phyloP scores from a whole-genome alignment of 1,140 invertebrate genomes.

The Conus betulinus region DNA sequence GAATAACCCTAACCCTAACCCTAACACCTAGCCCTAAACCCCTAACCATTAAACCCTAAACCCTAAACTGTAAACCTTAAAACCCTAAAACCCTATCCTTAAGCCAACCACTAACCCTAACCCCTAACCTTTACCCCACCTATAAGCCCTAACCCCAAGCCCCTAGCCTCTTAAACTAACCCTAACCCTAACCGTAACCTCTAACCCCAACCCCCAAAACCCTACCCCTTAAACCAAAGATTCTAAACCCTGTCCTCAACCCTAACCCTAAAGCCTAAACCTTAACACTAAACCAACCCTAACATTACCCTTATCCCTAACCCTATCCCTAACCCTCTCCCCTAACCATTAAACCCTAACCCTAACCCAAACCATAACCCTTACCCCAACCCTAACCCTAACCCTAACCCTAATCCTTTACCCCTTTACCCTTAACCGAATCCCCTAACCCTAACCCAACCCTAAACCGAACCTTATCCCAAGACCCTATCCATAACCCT shows the following conservation, averaged over 20 bases:
- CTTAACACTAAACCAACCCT: conserved; percentile 51
- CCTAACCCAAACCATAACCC: conserved; percentile 50
- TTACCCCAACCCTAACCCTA: too few relatives aligned
- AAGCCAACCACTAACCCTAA: conserved; percentile 42
- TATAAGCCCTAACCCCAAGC: conserved; percentile 7
- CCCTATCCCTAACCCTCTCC: conserved; percentile 39
- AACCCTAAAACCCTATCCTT: background rate
- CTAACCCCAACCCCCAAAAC: too few relatives aligned
- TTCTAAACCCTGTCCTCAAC: conserved; percentile 44
- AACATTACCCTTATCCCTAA: conserved; percentile 35
- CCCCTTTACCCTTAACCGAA: too few relatives aligned
- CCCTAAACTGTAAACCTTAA: conserved; percentile 50
- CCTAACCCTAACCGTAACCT: conserved; percentile 45
- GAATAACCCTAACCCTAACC: conserved; percentile 36
- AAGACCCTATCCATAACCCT: background rate
- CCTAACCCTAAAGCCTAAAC: conserved; percentile 52
- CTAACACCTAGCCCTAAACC: too few relatives aligned
- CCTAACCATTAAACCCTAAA: conserved; percentile 35
- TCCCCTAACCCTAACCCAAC: conserved; percentile 36
- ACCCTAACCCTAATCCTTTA: too few relatives aligned
- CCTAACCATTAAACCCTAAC: conserved; percentile 42
- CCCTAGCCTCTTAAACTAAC: conserved; percentile 11
- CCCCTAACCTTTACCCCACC: conserved; percentile 36
- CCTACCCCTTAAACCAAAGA: conserved; percentile 44
- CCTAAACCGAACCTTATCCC: too few relatives aligned